Evolutionary conservation across 2,888 invertebrate species (phyloP).

Genomic region (Malthinus flaveolus): DNA sequence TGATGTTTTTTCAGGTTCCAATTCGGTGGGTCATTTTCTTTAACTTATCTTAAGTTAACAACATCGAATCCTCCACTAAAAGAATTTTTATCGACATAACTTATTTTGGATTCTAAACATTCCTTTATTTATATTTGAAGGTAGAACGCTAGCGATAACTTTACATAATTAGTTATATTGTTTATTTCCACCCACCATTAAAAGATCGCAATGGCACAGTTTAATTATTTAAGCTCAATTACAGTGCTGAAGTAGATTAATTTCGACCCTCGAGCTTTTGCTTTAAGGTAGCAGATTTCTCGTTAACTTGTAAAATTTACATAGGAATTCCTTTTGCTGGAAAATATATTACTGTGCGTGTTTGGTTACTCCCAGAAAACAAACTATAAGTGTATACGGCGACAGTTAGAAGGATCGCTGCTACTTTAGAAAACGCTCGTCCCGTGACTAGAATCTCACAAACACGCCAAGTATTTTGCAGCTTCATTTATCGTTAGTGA

Average conservation of each 20-base stretch:
- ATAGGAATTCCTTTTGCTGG: slow-evolving; percentile 25
- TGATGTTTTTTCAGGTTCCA: too few relatives aligned
- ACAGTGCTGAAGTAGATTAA: slow-evolving; percentile 9
- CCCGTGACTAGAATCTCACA: slow-evolving; percentile 40
- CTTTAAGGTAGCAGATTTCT: slow-evolving; percentile 20
- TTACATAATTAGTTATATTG: too few relatives aligned
- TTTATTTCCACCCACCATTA: neutral
- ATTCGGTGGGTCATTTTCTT: too few relatives aligned
- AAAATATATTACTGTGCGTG: slow-evolving; percentile 27
- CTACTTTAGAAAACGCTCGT: slow-evolving; percentile 35
- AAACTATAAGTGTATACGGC: slow-evolving; percentile 29
- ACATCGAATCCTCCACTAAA: too few relatives aligned
- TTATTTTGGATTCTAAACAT: too few relatives aligned
- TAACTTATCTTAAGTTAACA: too few relatives aligned
- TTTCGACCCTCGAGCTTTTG: slow-evolving; percentile 2
- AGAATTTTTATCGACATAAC: too few relatives aligned
- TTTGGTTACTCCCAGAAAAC: slow-evolving; percentile 29
- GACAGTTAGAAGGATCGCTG: slow-evolving; percentile 39
- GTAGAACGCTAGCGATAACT: too few relatives aligned
- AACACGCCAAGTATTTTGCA: slow-evolving; percentile 38
- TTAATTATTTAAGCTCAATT: slow-evolving; percentile 7
- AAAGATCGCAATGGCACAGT: slow-evolving; percentile 6
- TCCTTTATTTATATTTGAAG: too few relatives aligned
- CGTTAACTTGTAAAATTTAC: slow-evolving; percentile 27
- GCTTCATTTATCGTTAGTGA: slow-evolving; percentile 30